Percentiles rank a stretch among this genome's conserved stretches.
These are phyloP conservation scores for Sebastes fasciatus DNA, from an alignment of 2,113 vertebrate species.

Conservation along the genomic window DNA sequence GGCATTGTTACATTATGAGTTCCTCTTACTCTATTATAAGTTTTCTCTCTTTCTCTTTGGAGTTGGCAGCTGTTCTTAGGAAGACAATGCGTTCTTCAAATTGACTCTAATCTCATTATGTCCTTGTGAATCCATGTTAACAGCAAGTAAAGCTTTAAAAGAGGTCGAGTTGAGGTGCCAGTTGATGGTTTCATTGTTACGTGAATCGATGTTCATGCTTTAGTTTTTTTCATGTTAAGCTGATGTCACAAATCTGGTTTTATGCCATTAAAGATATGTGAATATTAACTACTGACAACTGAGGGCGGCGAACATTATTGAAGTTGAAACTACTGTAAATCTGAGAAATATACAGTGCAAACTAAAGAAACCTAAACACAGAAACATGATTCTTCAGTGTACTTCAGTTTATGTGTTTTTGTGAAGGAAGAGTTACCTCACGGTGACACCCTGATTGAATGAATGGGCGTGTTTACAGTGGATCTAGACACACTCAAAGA, in stretches of 20 bases:
- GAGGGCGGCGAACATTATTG: no score
- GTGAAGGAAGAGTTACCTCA: no score
- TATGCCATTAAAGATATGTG: no score
- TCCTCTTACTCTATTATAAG: neutral
- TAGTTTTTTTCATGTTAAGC: neutral
- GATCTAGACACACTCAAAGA: no score
- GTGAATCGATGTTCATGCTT: neutral
- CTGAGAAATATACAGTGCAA: no score
- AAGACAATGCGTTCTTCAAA: neutral
- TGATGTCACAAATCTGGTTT: neutral
- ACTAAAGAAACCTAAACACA: no score
- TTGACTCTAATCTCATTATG: constrained; percentile 18
- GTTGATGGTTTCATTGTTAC: neutral
- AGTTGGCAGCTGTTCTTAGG: neutral
- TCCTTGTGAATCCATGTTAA: neutral
- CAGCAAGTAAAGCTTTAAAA: neutral
- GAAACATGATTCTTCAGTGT: no score
- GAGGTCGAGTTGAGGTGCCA: neutral
- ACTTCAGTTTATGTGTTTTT: no score
- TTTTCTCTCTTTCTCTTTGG: neutral
- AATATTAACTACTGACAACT: no score
- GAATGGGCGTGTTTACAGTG: no score
- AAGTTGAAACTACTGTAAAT: no score
- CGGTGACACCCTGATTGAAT: no score
- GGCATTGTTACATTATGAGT: neutral